Conservation (phyloP, 2,113 vertebrate species). For the Dicentrarchus labrax region DNA sequence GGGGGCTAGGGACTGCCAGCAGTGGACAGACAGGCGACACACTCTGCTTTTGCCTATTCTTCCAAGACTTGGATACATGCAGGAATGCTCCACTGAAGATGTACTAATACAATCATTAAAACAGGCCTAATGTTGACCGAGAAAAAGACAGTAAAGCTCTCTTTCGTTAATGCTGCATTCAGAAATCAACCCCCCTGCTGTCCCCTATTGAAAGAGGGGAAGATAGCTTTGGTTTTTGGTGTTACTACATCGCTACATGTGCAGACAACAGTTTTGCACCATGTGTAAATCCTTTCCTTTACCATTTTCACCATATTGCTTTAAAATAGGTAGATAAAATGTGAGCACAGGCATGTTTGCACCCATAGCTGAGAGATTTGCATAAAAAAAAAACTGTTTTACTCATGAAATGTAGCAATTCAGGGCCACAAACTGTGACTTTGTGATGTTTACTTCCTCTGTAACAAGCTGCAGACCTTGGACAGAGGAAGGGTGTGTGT, state of each 20-base stretch:
- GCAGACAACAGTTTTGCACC: slow-evolving; percentile 7
- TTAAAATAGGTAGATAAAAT: slow-evolving; percentile 11
- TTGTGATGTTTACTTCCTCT: slow-evolving; percentile 16
- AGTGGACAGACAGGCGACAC: slow-evolving; percentile 50
- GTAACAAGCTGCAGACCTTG: slow-evolving; percentile 26
- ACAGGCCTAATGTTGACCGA: not conserved
- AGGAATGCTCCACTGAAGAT: slow-evolving; percentile 7
- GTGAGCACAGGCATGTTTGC: not conserved
- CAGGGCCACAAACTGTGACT: slow-evolving; percentile 1
- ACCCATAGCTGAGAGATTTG: not conserved
- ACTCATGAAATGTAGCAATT: not conserved
- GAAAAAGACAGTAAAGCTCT: slow-evolving; percentile 41
- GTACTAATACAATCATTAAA: not conserved
- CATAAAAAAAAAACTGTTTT: too few species aligned
- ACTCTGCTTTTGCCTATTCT: slow-evolving; percentile 21
- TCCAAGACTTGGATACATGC: not conserved
- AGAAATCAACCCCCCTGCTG: not conserved
- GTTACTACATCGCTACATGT: not conserved
- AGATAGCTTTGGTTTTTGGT: slow-evolving; percentile 57
- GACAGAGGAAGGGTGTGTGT: slow-evolving; percentile 19
- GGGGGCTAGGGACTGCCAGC: slow-evolving; percentile 46
- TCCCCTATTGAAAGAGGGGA: not conserved
- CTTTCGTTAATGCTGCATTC: slow-evolving; percentile 7
- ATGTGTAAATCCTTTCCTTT: not conserved
- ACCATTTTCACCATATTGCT: slow-evolving; percentile 4